Base-by-base conservation (phyloP, 35 echinoderm and acorn worm genomes). In the Amphiura filiformis region DNA sequence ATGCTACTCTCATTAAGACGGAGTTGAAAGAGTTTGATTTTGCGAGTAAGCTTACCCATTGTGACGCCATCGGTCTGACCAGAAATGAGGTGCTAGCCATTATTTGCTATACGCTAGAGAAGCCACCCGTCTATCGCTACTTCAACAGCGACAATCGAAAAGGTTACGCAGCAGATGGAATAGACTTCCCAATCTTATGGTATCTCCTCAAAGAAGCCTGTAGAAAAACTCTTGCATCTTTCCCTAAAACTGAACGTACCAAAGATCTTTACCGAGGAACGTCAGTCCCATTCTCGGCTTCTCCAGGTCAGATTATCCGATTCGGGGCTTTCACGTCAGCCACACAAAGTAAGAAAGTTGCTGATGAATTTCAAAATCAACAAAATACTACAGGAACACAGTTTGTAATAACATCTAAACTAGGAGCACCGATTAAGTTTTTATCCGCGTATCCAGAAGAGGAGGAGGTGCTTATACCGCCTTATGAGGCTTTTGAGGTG, bases 81-180 rank as follows among this genome's bases (percentile, higher is more conserved):
- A 7, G 18, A 15, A 3, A 80, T 80, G 78, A 77, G 38, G 34
- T 80, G 17, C 34, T 34, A 1, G 78, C 78, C 4, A 32, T 80
- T 4, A 80, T 80, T n/a, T 80, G 78, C 34, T 80, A 80, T 32
- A 36, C 78, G 1, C 31, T 80, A 34, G 78, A 80, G 34, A 39
- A 80, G 35, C 78, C 78, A 80, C 78, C 78, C 35, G 78, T 80
- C 2, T 80, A 80, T 80, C 78, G 78, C 3, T 80, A 80, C 26
- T 80, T 80, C 35, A 80, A 80, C 78, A 80, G 34, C 26, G 17
- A 36, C 17, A 34, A 36, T 32, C 28, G 34, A 31, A 80, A 80
- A 32, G 78, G 78, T 5, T 80, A 12, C 34, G 28, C 4, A 80
- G 78, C 13, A 34, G 78, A 80, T 26, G 78, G 78, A 31, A 13